Evolutionary conservation across 2,113 vertebrate genomes (phyloP).

Genomic region (Turdus rufiventris): DNA sequence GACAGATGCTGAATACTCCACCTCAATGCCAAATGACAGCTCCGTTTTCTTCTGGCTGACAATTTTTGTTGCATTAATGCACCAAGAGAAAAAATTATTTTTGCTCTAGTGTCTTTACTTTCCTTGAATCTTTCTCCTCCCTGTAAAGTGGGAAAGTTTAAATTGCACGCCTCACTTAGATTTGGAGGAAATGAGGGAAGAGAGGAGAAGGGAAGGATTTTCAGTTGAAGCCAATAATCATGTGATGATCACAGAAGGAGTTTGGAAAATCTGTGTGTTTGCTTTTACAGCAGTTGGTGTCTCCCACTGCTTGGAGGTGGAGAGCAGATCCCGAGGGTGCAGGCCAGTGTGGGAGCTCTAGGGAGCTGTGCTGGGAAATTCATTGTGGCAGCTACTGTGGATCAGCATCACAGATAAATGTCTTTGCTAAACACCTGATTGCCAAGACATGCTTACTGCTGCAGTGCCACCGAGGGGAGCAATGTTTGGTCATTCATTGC

Average conservation of each 20-base stretch:
- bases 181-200: neutral
- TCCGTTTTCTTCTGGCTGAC: neutral
- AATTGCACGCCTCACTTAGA: neutral
- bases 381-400: neutral
- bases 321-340: neutral
- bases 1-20: neutral
- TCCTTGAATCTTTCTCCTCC: neutral
- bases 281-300: neutral
- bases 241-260: neutral
- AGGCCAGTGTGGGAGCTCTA: neutral
- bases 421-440: neutral
- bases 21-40: neutral
- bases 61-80: neutral
- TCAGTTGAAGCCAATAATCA: neutral
- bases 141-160: neutral
- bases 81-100: neutral
- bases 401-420: neutral
- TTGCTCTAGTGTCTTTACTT: neutral
- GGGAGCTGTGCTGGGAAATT: neutral
- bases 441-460: neutral
- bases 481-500: neutral
- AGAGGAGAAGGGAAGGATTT: neutral
- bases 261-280: neutral
- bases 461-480: neutral
- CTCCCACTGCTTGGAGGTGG: neutral